Evolutionary conservation across 2,888 invertebrate genomes (phyloP).

Genomic region (Drosophila yooni): DNA sequence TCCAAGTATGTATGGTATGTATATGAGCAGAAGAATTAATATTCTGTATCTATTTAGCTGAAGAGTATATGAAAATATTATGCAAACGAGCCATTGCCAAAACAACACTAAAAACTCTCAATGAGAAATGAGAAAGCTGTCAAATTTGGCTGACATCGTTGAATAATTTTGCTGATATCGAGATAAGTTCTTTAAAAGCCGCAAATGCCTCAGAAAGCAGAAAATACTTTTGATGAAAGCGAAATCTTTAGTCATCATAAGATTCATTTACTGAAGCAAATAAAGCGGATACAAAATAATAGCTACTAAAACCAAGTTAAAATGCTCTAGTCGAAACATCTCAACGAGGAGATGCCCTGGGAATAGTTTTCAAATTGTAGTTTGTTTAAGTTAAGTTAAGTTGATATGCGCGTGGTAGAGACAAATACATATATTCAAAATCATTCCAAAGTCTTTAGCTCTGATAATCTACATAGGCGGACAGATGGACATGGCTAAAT

Average conservation of each 20-base stretch:
- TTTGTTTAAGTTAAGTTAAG: neutral
- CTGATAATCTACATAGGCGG: neutral
- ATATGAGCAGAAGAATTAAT: neutral
- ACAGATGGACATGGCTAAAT: neutral
- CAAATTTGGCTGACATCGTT: neutral
- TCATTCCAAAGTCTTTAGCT: neutral
- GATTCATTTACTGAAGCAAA: neutral
- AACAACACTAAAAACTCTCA: neutral
- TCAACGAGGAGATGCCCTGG: neutral
- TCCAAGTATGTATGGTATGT: neutral
- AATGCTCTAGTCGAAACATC: neutral
- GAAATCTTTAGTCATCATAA: neutral
- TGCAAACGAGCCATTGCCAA: constrained; percentile 4
- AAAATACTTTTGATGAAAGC: neutral
- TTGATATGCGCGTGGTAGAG: neutral
- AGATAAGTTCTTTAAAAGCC: constrained; percentile 5
- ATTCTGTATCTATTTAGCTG: neutral
- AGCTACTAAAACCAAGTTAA: neutral
- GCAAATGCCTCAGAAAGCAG: constrained; percentile 1
- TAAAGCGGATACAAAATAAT: neutral
- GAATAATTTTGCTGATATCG: constrained; percentile 10
- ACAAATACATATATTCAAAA: neutral
- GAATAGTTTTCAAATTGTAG: neutral
- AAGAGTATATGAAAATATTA: neutral
- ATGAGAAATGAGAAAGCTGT: constrained; percentile 3